A percentile compares a stretch with the other conserved stretches of the same genome.
Conservation (phyloP, 2,797 vertebrate genomes). For the Cynopterus sphinx region DNA sequence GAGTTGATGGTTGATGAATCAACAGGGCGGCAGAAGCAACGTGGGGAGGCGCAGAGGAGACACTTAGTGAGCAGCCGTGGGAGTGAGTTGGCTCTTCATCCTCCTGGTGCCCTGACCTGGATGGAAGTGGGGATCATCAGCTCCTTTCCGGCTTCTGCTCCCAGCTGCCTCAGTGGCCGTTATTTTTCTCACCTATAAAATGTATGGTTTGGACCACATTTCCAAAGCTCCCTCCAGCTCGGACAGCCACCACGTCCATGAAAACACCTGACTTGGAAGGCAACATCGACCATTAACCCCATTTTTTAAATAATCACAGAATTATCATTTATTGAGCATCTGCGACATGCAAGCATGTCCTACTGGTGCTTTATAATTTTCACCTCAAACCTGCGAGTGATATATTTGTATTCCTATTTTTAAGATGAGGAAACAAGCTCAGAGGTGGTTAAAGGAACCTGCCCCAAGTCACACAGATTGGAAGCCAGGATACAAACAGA, state of each 20-base stretch:
- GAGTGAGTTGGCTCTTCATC: too few relatives aligned
- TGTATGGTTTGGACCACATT: neutral
- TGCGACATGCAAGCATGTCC: neutral
- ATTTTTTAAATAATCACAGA: neutral
- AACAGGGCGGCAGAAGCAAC: neutral
- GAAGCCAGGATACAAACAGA: neutral
- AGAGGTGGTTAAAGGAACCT: neutral
- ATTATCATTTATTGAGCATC: neutral
- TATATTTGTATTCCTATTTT: neutral
- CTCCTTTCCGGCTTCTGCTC: neutral
- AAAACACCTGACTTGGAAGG: neutral
- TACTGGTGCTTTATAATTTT: neutral
- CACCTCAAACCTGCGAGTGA: neutral
- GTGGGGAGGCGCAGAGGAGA: neutral
- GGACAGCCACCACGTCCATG: too few relatives aligned
- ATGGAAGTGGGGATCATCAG: accelerated
- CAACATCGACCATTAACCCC: neutral
- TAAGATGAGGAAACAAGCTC: neutral
- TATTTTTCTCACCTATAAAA: neutral
- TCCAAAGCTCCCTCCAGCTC: neutral
- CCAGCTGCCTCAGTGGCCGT: neutral
- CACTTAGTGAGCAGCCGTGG: neutral
- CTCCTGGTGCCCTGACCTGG: neutral
- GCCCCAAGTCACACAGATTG: neutral
- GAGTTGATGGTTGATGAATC: neutral